These are phyloP conservation scores for Acrocephalus arundinaceus DNA, from an alignment of 2,113 vertebrate genomes.

Conservation along the genomic window DNA sequence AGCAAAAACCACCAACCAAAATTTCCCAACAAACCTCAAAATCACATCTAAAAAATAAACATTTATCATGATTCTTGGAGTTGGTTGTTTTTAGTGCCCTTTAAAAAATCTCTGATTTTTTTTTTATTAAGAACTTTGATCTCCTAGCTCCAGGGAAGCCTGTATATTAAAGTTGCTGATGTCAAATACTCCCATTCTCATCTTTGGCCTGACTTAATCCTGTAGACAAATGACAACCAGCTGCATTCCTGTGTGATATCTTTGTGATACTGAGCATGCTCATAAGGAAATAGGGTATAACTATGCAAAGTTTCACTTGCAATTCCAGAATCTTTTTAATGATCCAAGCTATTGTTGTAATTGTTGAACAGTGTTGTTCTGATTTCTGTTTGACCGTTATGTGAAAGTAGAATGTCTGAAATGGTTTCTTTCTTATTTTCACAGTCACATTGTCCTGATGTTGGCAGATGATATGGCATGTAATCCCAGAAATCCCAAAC, in stretches of 20 bases:
- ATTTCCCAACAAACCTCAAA: background rate
- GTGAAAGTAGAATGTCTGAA: background rate
- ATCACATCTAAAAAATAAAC: background rate
- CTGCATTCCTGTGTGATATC: background rate
- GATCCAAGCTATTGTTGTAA: background rate
- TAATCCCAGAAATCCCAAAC: conserved; percentile 95
- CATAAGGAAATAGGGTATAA: background rate
- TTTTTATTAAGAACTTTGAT: background rate
- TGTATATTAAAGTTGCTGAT: background rate
- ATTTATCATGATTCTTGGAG: background rate
- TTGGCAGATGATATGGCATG: conserved; percentile 99
- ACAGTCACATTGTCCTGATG: conserved; percentile 97
- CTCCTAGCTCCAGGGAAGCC: background rate
- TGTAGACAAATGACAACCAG: background rate
- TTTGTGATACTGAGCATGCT: background rate
- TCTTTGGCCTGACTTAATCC: background rate
- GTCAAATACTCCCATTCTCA: background rate
- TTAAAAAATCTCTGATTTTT: background rate
- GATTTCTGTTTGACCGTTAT: background rate
- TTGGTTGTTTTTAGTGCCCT: background rate
- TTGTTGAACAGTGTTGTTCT: background rate
- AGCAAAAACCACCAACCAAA: background rate
- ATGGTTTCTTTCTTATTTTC: background rate
- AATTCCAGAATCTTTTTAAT: background rate
- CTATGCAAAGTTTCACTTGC: background rate